A percentile compares a stretch with the other conserved stretches of the same genome.
These are phyloP conservation scores for Matsumurasca onukii DNA, from an alignment of 1,140 invertebrate genomes.

Conservation along the genomic window DNA sequence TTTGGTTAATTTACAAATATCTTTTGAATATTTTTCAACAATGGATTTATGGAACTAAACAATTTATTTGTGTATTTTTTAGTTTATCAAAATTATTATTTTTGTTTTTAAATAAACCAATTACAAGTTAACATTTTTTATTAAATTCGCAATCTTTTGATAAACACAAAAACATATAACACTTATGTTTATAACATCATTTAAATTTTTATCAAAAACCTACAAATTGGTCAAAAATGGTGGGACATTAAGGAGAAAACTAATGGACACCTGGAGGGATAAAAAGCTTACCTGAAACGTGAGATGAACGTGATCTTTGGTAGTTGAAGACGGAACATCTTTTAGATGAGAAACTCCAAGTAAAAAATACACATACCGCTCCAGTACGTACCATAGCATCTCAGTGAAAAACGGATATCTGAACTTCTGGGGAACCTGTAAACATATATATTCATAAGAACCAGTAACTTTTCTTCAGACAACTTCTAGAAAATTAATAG, in stretches of 20 bases:
- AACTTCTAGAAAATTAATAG: conserved; percentile 35
- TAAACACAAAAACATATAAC: background rate
- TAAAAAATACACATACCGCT: conserved; percentile 87
- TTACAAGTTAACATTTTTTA: background rate
- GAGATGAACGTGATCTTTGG: conserved; percentile 66
- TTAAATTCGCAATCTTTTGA: background rate
- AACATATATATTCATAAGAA: too few species aligned
- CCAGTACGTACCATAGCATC: conserved; percentile 97
- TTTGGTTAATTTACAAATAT: too few species aligned
- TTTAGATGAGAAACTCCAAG: conserved; percentile 80
- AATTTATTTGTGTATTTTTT: too few species aligned
- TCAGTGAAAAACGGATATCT: conserved; percentile 97
- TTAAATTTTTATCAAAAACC: background rate
- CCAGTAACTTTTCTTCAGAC: too few species aligned
- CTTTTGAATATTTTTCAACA: too few species aligned
- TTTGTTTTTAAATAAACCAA: background rate
- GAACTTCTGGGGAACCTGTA: conserved; percentile 95
- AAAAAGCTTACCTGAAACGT: conserved; percentile 54
- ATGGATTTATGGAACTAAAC: too few species aligned
- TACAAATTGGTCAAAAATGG: background rate
- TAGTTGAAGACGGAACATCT: conserved; percentile 51
- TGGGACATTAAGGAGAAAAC: background rate
- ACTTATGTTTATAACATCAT: background rate
- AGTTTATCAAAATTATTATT: too few species aligned
- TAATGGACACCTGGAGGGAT: too few species aligned